phyloP scores from a whole-genome alignment of 2,797 vertebrate genomes.

The Anguilla megastoma region DNA sequence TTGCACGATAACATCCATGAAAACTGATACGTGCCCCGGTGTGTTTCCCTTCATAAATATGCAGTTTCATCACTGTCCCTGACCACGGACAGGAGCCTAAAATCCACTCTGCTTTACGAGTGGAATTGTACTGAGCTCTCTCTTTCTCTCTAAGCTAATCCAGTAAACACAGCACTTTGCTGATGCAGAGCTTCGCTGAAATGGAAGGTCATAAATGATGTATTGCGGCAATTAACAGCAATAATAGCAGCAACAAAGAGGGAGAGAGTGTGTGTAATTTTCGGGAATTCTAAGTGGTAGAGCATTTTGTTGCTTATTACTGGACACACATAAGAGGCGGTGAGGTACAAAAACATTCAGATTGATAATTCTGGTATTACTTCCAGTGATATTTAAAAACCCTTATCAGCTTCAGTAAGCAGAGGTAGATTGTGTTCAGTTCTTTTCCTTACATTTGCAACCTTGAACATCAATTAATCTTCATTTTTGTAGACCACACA shows the following conservation, averaged over 20 bases:
- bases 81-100: neutral
- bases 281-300: neutral
- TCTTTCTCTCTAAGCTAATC: neutral
- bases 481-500: neutral
- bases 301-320: neutral
- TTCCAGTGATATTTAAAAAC: neutral
- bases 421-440: neutral
- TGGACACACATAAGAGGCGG: neutral
- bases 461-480: neutral
- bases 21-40: neutral
- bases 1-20: too few species aligned
- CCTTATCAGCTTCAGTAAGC: neutral
- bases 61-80: neutral
- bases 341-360: neutral
- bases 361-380: neutral
- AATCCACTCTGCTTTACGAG: neutral
- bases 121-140: neutral
- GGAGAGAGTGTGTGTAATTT: neutral
- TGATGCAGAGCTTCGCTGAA: neutral
- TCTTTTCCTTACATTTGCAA: neutral
- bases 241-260: neutral
- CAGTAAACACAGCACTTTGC: neutral
- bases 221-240: neutral
- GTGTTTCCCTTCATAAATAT: neutral
- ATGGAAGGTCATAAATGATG: neutral